Base-by-base conservation (phyloP, 2,888 invertebrate genomes). In the Chrysodeixis includens region DNA sequence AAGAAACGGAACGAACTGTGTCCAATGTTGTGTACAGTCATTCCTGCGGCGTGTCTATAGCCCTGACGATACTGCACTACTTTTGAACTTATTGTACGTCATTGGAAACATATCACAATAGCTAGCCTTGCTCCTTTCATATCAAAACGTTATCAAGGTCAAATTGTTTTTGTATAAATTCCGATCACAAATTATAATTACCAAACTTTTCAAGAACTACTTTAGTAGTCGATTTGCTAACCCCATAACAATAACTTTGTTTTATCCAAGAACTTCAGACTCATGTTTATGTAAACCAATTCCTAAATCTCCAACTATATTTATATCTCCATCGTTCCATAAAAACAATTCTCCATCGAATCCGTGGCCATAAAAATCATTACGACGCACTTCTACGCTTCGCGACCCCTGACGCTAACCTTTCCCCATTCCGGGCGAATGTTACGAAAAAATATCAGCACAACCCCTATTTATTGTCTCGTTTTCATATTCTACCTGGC, bases 361-460 rank as follows among this genome's bases (percentile, higher is more conserved):
- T 71, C 55, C 44, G 54, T 22, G 56, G 40, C 59, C 57, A 58
- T 74, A 62, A 62, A 16, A 58, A 49, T 56, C 71, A 66, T 74
- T 60, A 71, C 56, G 74, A 32, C 56, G 26, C 67, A 61, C 76
- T 67, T 62, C 71, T 75, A 56, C 62, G 71, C 71, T 74, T 55
- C 8, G 62, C 44, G 46, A 51, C 60, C 71, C 66, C 56, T 57
- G 32, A 57, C 71, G 62, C 60, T 63, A 63, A 75, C 67, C 71
- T 67, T 61, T 69, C 61, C 54, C 62, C 66, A 62, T 69, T 79
- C 69, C 67, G 63, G 26, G 32, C 52, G 40, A 51, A 72, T 67
- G 75, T 56, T 67, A 63, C 67, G 61, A 73, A 73, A 76, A 75
- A 77, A 79, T 71, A 78, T 65, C 67, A 62, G 67, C 75, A 76